Conservation (phyloP, 2,888 invertebrate species). For the Nomada fucata region DNA sequence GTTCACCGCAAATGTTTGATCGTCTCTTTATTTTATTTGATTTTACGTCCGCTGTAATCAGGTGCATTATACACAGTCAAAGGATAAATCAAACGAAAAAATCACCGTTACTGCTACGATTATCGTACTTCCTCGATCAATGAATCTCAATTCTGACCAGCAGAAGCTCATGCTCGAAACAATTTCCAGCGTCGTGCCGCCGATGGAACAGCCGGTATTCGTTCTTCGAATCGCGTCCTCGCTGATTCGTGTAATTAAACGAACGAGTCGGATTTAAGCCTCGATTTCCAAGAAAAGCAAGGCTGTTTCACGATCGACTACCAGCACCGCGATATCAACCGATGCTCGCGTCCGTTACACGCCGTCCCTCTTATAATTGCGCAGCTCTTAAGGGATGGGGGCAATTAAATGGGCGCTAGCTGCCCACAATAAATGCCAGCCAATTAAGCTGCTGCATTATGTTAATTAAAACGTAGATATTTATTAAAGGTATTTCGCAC, state of each 20-base stretch:
- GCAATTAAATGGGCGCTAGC: constrained; percentile 64
- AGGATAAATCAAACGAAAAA: no score
- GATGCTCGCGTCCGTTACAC: constrained; percentile 50
- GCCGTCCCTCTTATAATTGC: constrained; percentile 64
- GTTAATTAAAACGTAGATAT: constrained; percentile 77
- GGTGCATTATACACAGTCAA: no score
- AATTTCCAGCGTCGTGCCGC: not conserved
- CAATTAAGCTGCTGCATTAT: constrained; percentile 74
- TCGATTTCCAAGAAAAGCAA: constrained; percentile 20
- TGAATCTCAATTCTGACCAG: constrained; percentile 6
- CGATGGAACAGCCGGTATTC: constrained; percentile 1
- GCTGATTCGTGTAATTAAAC: constrained; percentile 48
- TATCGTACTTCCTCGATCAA: not conserved
- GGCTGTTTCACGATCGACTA: constrained; percentile 51
- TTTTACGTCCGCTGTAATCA: no score
- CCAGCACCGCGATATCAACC: constrained; percentile 48
- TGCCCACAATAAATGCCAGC: constrained; percentile 70
- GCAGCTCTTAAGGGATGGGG: not conserved
- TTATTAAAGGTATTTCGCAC: constrained; percentile 67
- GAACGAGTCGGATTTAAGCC: constrained; percentile 46
- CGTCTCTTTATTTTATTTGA: no score
- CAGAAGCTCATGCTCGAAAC: not conserved
- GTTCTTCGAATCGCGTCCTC: constrained; percentile 7
- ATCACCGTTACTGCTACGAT: no score
- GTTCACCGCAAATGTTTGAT: no score